Evolutionary conservation across 1,140 invertebrate genomes (phyloP), one percentile per base, ranked within the genome.

Genomic region (Ladona fulva): DNA sequence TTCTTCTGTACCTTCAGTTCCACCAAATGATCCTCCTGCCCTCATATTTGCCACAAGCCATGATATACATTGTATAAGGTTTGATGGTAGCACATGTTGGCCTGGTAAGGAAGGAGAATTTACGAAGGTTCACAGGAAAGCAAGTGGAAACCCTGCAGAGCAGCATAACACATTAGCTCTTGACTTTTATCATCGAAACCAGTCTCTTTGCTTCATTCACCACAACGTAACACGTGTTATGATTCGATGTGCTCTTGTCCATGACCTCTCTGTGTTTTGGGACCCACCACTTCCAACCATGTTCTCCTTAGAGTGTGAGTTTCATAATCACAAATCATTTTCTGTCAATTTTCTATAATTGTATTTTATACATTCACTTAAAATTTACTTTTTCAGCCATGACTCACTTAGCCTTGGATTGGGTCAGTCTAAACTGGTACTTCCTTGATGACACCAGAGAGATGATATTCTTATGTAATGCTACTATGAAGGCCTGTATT

Each of bases 391-490:
- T 83, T 85, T 77, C 82, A 91, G 90, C 89, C 77, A 89, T 93
- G 74, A 88, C 89, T 81, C 89, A 93, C 82, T 85, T 96, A 75
- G 90, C 92, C 1, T 86, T 94, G 78, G 95, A 97, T 84, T 97
- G 95, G 95, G 86, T 96, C 24, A 89, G 92, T 44, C 88, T 90
- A 79, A 95, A 94, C 84, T 92, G 95, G 89, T 97, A 97, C 86
- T 90, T 96, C 81, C 84, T 94, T 77, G 95, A 96, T 85, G 89
- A 91, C 85, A 85, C 88, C 80, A 85, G 90, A 82, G 89, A 93
- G 85, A 85, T 90, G 85, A 88, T 94, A 81, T 93, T 90, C 85
- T 86, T 91, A 80, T 97, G 90, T 86, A 89, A 87, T 78, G 86
- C 85, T 80, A 85, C 86, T 42, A 87, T 93, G 83, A 84, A 84